Base-by-base conservation (phyloP, 2,888 invertebrate species). In the Atethmia centrago region DNA sequence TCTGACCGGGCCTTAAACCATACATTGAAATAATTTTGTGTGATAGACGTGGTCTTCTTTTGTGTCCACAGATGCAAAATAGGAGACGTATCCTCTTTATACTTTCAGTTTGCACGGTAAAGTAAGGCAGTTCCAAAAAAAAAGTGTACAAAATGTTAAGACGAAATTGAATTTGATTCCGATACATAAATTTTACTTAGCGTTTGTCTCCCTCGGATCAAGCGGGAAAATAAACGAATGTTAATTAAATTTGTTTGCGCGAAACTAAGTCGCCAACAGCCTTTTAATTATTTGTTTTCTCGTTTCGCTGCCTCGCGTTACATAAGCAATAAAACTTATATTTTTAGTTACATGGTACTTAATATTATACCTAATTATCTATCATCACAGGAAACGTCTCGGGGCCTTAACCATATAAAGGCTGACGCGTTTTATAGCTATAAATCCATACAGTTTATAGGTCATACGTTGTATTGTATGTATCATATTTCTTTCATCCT, bases 161-260 rank as follows among this genome's bases (percentile, higher is more conserved):
- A 91, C 95, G 93, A 95, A 95, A 95, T 95, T 94, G 95, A 95
- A 95, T 96, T 95, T 95, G 95, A 95, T 95, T 96, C 95, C 95
- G 94, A 95, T 95, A 96, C 95, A 96, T 96, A 95, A 96, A 96
- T 96, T 96, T 95, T 93, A 95, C 95, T 96, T 95, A 95, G 94
- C 93, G 94, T 95, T 96, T 94, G 95, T 96, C 95, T 95, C 93
- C 89, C 91, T 93, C 85, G 94, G 95, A 95, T 95, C 95, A 95
- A 94, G 93, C 93, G 89, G 91, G 92, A 91, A 92, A 94, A 94
- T 94, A 94, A 94, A 92, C 91, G 92, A 90, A 92, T 92, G 94
- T 94, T 95, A 95, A 95, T 95, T 95, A 95, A 95, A 95, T 95
- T 95, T 94, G 93, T 94, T 93, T 92, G 90, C 91, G 90, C 90